Evolutionary conservation across 1,140 invertebrate species (phyloP).

Genomic region (Agrypnia vestita): DNA sequence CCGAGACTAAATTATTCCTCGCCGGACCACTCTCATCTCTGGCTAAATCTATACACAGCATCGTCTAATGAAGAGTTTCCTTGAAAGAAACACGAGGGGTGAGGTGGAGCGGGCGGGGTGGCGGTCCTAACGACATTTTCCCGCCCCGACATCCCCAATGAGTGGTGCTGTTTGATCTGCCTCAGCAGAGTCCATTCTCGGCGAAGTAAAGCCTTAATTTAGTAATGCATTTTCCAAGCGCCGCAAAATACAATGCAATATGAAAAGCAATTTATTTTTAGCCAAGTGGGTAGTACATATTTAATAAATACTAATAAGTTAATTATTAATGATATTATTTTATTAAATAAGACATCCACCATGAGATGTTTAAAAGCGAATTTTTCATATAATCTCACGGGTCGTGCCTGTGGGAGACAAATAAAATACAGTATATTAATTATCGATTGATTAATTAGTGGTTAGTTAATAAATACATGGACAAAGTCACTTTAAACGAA

Average conservation of each 20-base stretch:
- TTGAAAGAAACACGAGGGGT: neutral
- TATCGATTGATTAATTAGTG: too few relatives aligned
- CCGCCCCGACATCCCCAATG: neutral
- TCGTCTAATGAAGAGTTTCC: neutral
- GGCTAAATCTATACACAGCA: neutral
- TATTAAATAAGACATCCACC: neutral
- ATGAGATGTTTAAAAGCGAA: neutral
- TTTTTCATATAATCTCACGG: neutral
- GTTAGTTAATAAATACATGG: too few relatives aligned
- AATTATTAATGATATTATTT: too few relatives aligned
- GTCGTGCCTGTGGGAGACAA: neutral
- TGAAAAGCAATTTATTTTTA: neutral
- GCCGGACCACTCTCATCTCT: neutral
- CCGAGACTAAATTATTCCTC: conserved; percentile 2
- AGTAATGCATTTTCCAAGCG: neutral
- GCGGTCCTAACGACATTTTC: neutral
- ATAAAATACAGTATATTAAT: too few relatives aligned
- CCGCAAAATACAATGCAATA: neutral
- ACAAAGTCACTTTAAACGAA: too few relatives aligned
- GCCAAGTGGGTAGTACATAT: neutral
- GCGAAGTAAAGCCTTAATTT: neutral
- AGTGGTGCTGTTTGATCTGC: neutral
- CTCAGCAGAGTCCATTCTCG: neutral
- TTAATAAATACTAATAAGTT: neutral
- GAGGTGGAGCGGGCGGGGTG: neutral